Percentiles rank a stretch among this genome's conserved stretches.
These are phyloP conservation scores for Aplodontia rufa DNA, from an alignment of 2,113 vertebrate species.

Conservation along the genomic window DNA sequence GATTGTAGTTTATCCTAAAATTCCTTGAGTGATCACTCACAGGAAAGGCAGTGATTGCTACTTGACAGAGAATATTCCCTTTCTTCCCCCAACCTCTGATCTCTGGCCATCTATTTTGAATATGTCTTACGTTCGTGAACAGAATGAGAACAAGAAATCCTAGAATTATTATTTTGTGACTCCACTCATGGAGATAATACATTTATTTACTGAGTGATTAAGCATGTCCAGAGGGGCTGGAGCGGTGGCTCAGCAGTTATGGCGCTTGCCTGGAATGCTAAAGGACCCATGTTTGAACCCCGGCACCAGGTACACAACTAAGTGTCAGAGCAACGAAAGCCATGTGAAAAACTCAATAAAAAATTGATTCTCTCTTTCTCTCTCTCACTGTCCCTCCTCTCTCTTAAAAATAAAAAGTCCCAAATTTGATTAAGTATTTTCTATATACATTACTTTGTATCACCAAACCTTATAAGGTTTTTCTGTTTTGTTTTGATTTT, in stretches of 20 bases:
- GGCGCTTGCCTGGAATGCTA: too few relatives aligned
- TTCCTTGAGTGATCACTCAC: background rate
- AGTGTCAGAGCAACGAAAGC: too few relatives aligned
- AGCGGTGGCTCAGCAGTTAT: too few relatives aligned
- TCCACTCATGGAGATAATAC: background rate
- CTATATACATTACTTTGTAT: background rate
- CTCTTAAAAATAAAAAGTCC: too few relatives aligned
- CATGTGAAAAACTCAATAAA: too few relatives aligned
- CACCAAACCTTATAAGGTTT: background rate
- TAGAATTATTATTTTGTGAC: conserved; percentile 9
- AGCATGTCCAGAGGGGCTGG: background rate
- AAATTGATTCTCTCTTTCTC: too few relatives aligned
- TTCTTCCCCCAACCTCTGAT: background rate
- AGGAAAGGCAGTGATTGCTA: background rate
- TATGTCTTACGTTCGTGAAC: background rate
- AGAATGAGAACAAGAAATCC: background rate
- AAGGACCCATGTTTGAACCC: too few relatives aligned
- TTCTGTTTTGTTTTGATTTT: background rate
- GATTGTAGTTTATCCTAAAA: background rate
- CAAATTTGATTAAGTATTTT: background rate
- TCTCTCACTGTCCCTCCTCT: too few relatives aligned
- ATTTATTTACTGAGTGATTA: background rate
- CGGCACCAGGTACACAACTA: too few relatives aligned
- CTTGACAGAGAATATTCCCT: background rate
- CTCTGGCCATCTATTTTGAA: background rate